Percentiles rank a stretch among this genome's conserved stretches.
Conservation (phyloP, 2,888 invertebrate species). For the Melinaea menophilus region DNA sequence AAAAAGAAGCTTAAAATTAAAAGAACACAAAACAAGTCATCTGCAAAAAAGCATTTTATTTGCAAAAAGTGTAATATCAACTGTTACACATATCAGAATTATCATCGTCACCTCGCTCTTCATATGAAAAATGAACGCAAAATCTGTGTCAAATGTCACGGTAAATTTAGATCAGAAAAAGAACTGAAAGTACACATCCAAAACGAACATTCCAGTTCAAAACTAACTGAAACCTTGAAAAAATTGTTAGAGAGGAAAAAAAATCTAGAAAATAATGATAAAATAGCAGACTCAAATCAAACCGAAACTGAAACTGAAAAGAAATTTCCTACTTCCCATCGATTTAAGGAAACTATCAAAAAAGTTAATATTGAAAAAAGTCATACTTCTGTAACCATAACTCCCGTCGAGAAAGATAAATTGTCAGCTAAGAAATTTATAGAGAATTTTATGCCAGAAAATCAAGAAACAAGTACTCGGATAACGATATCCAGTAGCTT, state of each 20-base stretch:
- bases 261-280: not conserved
- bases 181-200: constrained; percentile 48
- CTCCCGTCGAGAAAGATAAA: constrained; percentile 34
- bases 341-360: constrained; percentile 47
- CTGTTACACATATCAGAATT: constrained; percentile 65
- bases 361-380: constrained; percentile 36
- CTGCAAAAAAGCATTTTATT: constrained; percentile 39
- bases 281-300: not conserved
- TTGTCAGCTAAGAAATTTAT: constrained; percentile 60
- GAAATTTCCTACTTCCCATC: constrained; percentile 32
- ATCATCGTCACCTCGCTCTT: constrained; percentile 55
- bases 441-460: constrained; percentile 61
- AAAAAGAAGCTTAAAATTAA: constrained; percentile 4
- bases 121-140: constrained; percentile 48
- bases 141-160: constrained; percentile 57
- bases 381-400: constrained; percentile 41
- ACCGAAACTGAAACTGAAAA: not conserved
- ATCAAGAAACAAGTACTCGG: constrained; percentile 29
- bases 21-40: not conserved
- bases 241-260: constrained; percentile 40
- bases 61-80: constrained; percentile 58
- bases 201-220: constrained; percentile 50
- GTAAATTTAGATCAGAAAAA: constrained; percentile 44
- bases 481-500: constrained; percentile 32
- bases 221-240: constrained; percentile 59